These are phyloP conservation scores for Glaucopsyche alexis DNA, from an alignment of 2,888 invertebrate genomes.

Conservation along the genomic window DNA sequence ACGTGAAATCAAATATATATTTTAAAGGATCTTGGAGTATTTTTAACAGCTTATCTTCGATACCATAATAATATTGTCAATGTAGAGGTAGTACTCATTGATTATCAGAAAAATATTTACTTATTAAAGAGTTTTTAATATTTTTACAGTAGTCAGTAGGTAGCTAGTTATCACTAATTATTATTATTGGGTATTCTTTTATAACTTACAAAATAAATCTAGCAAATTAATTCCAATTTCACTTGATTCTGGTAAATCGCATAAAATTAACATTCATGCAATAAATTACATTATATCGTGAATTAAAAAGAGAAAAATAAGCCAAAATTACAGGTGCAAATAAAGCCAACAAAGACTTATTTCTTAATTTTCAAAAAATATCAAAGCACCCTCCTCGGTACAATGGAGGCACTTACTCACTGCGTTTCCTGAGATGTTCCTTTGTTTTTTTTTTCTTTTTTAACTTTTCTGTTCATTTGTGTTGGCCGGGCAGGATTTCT, in stretches of 20 bases:
- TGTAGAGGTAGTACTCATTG: too few species aligned
- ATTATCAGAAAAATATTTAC: too few species aligned
- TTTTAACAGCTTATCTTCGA: too few species aligned
- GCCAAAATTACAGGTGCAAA: constrained; percentile 16
- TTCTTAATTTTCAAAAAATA: constrained; percentile 43
- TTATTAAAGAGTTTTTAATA: too few species aligned
- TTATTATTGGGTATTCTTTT: too few species aligned
- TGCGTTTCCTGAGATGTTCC: constrained; percentile 70
- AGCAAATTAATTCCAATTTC: too few species aligned
- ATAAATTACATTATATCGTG: background rate
- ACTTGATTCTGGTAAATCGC: too few species aligned
- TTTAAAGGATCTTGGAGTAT: background rate
- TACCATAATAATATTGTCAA: too few species aligned
- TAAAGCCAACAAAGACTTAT: constrained; percentile 36
- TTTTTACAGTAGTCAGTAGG: too few species aligned
- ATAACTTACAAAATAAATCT: too few species aligned
- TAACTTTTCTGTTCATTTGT: constrained; percentile 75
- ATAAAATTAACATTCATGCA: background rate
- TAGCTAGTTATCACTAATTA: too few species aligned
- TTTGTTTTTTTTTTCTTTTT: constrained; percentile 65
- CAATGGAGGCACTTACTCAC: constrained; percentile 71
- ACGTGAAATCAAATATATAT: background rate
- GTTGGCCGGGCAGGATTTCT: constrained; percentile 71
- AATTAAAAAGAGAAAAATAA: background rate
- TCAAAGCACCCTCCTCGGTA: constrained; percentile 49